Evolutionary conservation across 1,140 invertebrate genomes (phyloP).

Genomic region (Contarinia nasturtii): DNA sequence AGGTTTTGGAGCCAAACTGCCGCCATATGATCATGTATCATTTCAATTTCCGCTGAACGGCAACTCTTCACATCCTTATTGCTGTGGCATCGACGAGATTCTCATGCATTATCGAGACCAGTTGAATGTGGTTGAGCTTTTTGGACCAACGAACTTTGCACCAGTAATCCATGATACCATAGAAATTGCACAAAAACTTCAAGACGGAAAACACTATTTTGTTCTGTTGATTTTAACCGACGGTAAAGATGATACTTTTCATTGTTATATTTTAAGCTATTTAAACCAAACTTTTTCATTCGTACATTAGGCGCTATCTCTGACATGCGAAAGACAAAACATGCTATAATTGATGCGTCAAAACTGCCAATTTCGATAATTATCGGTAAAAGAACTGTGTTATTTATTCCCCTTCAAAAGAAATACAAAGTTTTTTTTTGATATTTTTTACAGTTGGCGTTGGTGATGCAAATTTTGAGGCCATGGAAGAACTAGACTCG

Average conservation of each 20-base stretch:
- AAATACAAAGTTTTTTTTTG: too few relatives aligned
- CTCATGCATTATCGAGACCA: background rate
- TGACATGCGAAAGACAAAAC: background rate
- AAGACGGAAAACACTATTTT: background rate
- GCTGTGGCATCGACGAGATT: background rate
- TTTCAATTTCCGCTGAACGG: background rate
- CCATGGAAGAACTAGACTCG: background rate
- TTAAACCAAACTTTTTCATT: too few relatives aligned
- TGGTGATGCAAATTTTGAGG: background rate
- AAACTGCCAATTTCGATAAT: background rate
- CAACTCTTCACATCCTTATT: background rate
- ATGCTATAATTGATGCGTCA: background rate
- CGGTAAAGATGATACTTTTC: too few relatives aligned
- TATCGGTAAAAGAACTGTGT: too few relatives aligned
- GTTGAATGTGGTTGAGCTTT: background rate
- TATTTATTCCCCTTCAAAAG: too few relatives aligned
- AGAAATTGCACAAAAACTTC: background rate
- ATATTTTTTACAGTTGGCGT: too few relatives aligned
- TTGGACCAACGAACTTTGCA: background rate
- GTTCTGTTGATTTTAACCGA: background rate
- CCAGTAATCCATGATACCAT: background rate
- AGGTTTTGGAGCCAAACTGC: background rate
- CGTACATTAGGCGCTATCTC: too few relatives aligned
- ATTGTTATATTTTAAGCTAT: too few relatives aligned
- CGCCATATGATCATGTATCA: background rate